Evolutionary conservation across 2,888 invertebrate species (phyloP).

Genomic region (Temnothorax unifasciatus): DNA sequence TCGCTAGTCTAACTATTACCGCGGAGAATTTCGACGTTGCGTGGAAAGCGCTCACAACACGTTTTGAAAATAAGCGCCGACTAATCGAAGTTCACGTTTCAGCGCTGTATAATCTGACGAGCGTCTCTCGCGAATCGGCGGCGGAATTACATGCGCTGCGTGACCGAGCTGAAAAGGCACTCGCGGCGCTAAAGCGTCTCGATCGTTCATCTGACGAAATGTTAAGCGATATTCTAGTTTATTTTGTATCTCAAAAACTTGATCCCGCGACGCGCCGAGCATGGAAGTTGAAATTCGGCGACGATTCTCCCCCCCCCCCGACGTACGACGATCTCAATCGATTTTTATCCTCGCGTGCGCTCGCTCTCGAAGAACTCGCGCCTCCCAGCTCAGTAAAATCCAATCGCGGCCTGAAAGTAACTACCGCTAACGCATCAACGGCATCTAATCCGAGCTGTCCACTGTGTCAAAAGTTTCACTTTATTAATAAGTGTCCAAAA

Average conservation of each 20-base stretch:
- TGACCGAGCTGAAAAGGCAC: not conserved
- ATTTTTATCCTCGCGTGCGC: not conserved
- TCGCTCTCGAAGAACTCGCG: too few relatives aligned
- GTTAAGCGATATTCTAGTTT: not conserved
- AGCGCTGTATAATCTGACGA: not conserved
- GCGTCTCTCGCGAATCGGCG: not conserved
- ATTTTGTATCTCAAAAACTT: not conserved
- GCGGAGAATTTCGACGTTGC: not conserved
- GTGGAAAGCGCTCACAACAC: not conserved
- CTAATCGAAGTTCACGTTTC: not conserved
- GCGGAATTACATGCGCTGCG: not conserved
- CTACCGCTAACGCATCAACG: too few relatives aligned
- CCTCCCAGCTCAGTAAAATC: too few relatives aligned
- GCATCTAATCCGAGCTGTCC: too few relatives aligned
- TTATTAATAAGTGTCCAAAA: too few relatives aligned
- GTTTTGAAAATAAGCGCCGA: not conserved
- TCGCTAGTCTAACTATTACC: not conserved
- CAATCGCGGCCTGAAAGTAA: too few relatives aligned
- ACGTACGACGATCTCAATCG: not conserved
- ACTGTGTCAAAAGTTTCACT: too few relatives aligned
- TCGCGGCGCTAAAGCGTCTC: not conserved
- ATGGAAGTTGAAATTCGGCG: not conserved
- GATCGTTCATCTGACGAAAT: not conserved
- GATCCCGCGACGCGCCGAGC: not conserved
- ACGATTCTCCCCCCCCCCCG: rapidly evolving